Evolutionary conservation across 1,140 invertebrate species (phyloP), one percentile per base, ranked within the genome.

Genomic region (Atopsyche davidsoni): DNA sequence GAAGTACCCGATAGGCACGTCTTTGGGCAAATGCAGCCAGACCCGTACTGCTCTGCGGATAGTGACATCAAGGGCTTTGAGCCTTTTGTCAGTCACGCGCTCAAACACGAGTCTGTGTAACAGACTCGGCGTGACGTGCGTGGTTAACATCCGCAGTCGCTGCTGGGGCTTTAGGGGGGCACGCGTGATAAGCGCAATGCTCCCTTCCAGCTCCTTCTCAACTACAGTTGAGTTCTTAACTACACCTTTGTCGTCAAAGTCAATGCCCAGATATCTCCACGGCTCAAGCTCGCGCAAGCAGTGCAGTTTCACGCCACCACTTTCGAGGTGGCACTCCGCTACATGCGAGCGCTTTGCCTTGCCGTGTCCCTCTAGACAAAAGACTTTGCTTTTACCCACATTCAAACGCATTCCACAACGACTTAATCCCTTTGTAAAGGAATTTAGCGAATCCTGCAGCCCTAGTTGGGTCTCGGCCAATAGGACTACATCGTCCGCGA

Each of bases 101-200:
- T 61, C 64, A 9, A 66, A 43, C 14, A 60, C 58, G 7, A 67
- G 35, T 1, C 44, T 41, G 50, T 68, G 61, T 13, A 58, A 36
- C 2, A 64, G 54, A 4, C 53, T 40, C 22, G 64, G 64, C 11
- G 68, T n/a, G 1, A 70, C 43, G 32, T 59, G 57, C 0, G 36
- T 51, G 7, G 57, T 51, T 1, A 65, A 41, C 2, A 65, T 50
- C 22, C 59, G 51, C 3, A 66, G 38, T 16, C 64, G 50, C 44
- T 67, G 65, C 13, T 63, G 60, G 4, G 62, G 62, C 38, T 64
- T 67, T 1, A 69, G 51, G 1, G 65, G 62, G 1, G 65, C 64
- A 17, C 41, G 2, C 31, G 55, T 19, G 0, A 38, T 16, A 11
- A 51, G 17, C 18, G 55, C 46, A 4, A 46, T 13, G n/a, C 11